Evolutionary conservation across 2,888 invertebrate species (phyloP).

Genomic region (Pristionchus exspectatus): DNA sequence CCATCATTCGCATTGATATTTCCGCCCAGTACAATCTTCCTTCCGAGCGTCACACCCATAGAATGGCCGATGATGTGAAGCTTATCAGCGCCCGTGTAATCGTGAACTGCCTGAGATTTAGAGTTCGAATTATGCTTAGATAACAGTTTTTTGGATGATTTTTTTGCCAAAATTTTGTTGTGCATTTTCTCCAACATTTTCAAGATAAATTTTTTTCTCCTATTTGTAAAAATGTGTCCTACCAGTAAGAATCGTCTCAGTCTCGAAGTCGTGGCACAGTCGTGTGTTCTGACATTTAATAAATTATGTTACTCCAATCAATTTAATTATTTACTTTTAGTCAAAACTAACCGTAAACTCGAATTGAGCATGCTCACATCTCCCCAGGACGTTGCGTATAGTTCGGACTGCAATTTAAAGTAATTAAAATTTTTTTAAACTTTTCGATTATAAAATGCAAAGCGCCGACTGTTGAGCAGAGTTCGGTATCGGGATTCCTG

Average conservation of each 20-base stretch:
- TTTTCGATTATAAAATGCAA: neutral
- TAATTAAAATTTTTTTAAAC: too few relatives aligned
- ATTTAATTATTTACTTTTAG: too few relatives aligned
- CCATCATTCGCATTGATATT: neutral
- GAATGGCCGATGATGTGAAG: neutral
- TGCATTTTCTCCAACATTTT: too few relatives aligned
- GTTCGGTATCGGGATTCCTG: too few relatives aligned
- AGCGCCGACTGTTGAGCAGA: neutral
- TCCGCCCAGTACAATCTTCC: neutral
- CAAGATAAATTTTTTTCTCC: too few relatives aligned
- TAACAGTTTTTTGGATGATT: too few relatives aligned
- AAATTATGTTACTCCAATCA: too few relatives aligned
- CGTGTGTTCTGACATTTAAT: neutral
- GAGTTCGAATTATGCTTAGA: too few relatives aligned
- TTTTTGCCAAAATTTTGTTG: too few relatives aligned
- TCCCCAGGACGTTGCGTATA: neutral
- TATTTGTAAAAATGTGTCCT: neutral
- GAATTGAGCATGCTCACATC: neutral
- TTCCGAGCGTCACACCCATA: neutral
- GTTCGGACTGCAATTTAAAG: neutral
- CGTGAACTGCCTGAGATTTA: neutral
- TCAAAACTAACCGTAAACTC: neutral
- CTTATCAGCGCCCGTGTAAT: neutral
- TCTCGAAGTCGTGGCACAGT: neutral
- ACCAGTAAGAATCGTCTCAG: neutral